Percentiles rank a stretch among this genome's conserved stretches.
These are phyloP conservation scores for Pachymerium ferrugineum DNA, from an alignment of 2,888 invertebrate genomes.

Conservation along the genomic window DNA sequence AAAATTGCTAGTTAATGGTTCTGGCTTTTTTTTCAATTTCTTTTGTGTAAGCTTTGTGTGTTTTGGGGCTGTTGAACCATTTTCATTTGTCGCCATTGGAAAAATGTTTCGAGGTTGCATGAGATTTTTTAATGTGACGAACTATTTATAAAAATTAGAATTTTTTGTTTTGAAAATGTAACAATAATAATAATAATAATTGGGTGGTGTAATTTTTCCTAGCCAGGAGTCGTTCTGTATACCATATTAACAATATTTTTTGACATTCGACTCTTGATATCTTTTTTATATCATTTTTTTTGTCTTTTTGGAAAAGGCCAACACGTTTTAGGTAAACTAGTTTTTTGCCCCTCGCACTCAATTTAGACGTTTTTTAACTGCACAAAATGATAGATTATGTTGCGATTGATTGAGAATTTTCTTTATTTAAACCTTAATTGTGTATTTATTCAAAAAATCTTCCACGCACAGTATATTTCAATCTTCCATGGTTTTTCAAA, in stretches of 20 bases:
- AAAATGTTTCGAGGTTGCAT: neutral
- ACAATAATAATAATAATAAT: neutral
- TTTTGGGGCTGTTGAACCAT: neutral
- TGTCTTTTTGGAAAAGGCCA: constrained; percentile 6
- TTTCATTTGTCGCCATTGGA: constrained; percentile 4
- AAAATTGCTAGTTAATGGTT: neutral
- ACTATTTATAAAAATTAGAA: neutral
- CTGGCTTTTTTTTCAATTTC: neutral
- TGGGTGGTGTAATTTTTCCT: constrained; percentile 17
- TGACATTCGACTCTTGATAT: neutral
- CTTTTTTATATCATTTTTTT: neutral
- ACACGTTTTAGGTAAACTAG: no score
- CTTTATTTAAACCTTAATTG: no score
- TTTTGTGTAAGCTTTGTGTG: constrained; percentile 17
- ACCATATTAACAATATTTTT: constrained; percentile 6
- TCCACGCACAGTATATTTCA: neutral
- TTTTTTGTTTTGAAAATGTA: neutral
- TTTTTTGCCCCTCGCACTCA: no score
- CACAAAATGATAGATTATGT: no score
- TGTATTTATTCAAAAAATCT: no score
- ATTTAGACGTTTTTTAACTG: neutral
- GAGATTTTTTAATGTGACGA: constrained; percentile 3
- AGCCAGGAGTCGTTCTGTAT: neutral
- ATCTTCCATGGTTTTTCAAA: neutral
- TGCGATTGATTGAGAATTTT: no score